phyloP scores from a whole-genome alignment of 2,797 vertebrate species.

The Pseudopleuronectes americanus region DNA sequence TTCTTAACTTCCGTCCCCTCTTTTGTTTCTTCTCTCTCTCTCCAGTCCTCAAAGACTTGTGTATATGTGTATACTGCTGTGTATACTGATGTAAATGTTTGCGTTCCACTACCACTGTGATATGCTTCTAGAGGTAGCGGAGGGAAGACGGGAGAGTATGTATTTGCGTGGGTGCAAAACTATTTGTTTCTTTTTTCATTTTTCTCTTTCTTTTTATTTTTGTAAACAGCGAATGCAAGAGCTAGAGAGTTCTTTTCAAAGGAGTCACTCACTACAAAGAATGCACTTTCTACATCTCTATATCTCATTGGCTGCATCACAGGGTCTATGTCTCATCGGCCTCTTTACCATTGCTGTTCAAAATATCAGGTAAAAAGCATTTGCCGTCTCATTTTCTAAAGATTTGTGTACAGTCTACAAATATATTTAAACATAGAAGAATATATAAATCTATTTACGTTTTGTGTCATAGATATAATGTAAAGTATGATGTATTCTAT shows the following conservation, averaged over 20 bases:
- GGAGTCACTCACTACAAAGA: constrained; percentile 82
- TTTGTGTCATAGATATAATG: constrained; percentile 85
- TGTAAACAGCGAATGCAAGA: constrained; percentile 74
- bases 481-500: constrained; percentile 84
- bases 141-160: constrained; percentile 73
- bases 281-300: constrained; percentile 86
- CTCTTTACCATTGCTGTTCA: constrained; percentile 79
- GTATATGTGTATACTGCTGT: constrained; percentile 82
- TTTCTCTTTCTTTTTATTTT: constrained; percentile 17
- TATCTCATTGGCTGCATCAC: constrained; percentile 81
- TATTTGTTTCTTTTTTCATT: constrained; percentile 6
- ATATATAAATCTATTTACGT: constrained; percentile 86
- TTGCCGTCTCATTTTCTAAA: constrained; percentile 83
- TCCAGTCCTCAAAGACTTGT: constrained; percentile 74
- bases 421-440: constrained; percentile 85
- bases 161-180: constrained; percentile 73
- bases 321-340: constrained; percentile 78
- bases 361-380: constrained; percentile 83
- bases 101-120: constrained; percentile 85
- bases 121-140: constrained; percentile 81
- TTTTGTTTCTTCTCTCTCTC: constrained; percentile 40
- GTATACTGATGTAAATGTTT: constrained; percentile 83
- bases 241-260: constrained; percentile 75
- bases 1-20: constrained; percentile 8
- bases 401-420: constrained; percentile 84